These are phyloP conservation scores for Thysanoteuthis rhombus DNA, from an alignment of 2,888 invertebrate species.

Conservation along the genomic window DNA sequence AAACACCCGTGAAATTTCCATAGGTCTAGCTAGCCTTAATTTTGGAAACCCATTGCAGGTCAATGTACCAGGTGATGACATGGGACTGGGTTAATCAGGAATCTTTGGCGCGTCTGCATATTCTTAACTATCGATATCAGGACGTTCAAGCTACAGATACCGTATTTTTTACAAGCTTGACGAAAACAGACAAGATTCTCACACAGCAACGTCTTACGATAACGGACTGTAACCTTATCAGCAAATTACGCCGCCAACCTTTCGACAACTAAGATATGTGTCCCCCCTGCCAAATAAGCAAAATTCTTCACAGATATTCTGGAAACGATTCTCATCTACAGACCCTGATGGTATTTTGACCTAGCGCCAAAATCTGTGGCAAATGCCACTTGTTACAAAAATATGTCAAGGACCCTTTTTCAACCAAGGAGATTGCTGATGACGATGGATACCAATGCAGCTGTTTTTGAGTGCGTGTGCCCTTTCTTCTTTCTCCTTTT, in stretches of 20 bases:
- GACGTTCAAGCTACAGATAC: too few species aligned
- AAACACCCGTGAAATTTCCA: too few species aligned
- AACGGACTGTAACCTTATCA: not conserved
- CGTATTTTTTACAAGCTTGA: too few species aligned
- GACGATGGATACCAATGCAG: not conserved
- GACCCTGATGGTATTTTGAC: not conserved
- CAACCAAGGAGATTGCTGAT: not conserved
- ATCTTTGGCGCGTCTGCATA: too few species aligned
- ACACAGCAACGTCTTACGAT: not conserved
- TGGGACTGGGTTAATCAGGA: too few species aligned
- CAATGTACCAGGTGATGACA: too few species aligned
- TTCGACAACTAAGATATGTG: not conserved
- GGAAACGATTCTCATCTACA: not conserved
- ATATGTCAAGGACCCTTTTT: not conserved
- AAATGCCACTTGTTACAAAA: not conserved
- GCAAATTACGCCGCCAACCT: not conserved
- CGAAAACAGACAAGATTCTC: not conserved
- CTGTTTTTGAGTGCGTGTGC: not conserved
- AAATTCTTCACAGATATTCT: not conserved
- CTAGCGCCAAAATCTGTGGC: not conserved
- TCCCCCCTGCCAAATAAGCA: not conserved
- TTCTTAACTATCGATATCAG: too few species aligned
- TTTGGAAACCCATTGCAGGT: too few species aligned
- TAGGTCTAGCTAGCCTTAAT: too few species aligned
- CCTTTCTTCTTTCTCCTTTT: not conserved